Evolutionary conservation across 1,140 invertebrate species (phyloP).

Genomic region (Drosophila burlai): DNA sequence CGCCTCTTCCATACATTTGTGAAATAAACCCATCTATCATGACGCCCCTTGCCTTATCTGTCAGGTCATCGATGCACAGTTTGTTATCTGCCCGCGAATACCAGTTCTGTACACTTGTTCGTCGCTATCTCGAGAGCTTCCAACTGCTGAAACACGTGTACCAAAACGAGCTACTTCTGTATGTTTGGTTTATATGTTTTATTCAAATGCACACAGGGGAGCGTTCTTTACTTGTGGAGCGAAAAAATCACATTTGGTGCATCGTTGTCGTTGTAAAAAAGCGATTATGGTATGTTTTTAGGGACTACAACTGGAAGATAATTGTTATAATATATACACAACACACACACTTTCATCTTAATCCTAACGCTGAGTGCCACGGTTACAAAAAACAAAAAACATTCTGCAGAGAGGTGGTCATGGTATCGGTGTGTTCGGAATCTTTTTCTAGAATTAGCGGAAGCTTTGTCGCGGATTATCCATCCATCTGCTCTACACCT

Average conservation of each 20-base stretch:
- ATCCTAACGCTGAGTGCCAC: slow-evolving; percentile 51
- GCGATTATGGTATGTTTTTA: slow-evolving; percentile 29
- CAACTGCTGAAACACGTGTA: slow-evolving; percentile 16
- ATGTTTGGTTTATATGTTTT: slow-evolving; percentile 38
- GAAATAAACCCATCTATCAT: slow-evolving; percentile 45
- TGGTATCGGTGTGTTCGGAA: slow-evolving; percentile 34
- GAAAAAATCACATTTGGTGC: slow-evolving; percentile 38
- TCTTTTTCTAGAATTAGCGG: slow-evolving; percentile 42
- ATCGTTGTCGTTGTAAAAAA: slow-evolving; percentile 64
- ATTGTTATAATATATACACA: slow-evolving; percentile 42
- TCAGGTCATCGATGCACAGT: not conserved
- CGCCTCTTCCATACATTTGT: slow-evolving; percentile 14
- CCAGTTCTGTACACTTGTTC: not conserved
- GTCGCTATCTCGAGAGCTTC: slow-evolving; percentile 27
- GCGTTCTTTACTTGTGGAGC: slow-evolving; percentile 2
- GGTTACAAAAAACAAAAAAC: slow-evolving; percentile 39
- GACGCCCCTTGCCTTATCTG: not conserved
- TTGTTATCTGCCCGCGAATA: slow-evolving; percentile 7
- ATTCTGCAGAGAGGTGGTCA: slow-evolving; percentile 33
- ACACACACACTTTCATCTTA: slow-evolving; percentile 67
- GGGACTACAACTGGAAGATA: slow-evolving; percentile 67
- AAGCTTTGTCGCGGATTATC: slow-evolving; percentile 9
- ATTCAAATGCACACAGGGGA: slow-evolving; percentile 34
- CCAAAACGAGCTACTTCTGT: slow-evolving; percentile 4
- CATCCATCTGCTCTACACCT: slow-evolving; percentile 86